These are phyloP conservation scores for Megaptera novaeangliae DNA, from an alignment of 2,113 vertebrate genomes.

Conservation along the genomic window DNA sequence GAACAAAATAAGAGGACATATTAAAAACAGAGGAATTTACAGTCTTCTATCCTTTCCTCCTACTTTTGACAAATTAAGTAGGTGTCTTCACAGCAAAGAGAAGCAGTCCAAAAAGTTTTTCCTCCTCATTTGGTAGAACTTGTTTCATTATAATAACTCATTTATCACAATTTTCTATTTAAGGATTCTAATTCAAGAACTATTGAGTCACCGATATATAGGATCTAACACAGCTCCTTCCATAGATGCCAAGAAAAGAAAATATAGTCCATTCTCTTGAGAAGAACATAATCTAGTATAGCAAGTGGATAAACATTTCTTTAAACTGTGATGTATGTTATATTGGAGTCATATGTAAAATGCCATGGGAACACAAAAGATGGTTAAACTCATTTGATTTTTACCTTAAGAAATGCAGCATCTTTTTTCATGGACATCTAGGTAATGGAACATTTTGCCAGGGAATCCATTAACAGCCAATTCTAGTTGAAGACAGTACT, in stretches of 20 bases:
- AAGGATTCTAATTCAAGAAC: background rate
- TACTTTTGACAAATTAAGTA: slow-evolving; percentile 40
- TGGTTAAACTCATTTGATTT: background rate
- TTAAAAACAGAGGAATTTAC: background rate
- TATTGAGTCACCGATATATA: background rate
- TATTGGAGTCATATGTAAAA: background rate
- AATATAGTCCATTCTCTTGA: background rate
- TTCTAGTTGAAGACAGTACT: background rate
- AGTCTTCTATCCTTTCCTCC: background rate
- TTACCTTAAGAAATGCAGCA: background rate
- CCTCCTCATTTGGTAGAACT: background rate
- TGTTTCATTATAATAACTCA: background rate
- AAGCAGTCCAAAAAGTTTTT: background rate
- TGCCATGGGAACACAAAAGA: background rate
- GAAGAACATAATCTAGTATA: background rate
- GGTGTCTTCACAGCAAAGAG: background rate
- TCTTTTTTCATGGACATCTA: background rate
- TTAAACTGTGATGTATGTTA: background rate
- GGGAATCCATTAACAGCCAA: background rate
- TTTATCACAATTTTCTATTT: background rate
- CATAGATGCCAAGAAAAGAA: background rate
- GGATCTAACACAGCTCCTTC: background rate
- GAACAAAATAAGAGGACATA: background rate
- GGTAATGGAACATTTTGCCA: background rate
- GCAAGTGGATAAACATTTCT: background rate